Percentiles rank a stretch among this genome's conserved stretches.
Conservation (phyloP, 2,888 invertebrate species). For the Lordiphosa fenestrarum region DNA sequence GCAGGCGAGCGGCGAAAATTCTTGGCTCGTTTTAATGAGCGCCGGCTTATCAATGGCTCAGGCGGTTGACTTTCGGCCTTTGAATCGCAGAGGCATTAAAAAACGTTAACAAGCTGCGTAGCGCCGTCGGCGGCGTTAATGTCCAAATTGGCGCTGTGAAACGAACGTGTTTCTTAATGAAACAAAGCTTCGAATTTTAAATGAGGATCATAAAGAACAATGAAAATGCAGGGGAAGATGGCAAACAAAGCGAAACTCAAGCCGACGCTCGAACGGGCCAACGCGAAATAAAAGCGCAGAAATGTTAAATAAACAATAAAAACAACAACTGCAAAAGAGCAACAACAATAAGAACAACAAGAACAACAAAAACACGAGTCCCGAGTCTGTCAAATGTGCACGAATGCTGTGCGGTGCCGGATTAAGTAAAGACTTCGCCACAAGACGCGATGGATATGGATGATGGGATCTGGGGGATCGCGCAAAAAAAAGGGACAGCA, state of each 20-base stretch:
- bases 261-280: conserved; percentile 39
- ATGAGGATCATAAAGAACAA: conserved; percentile 78
- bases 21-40: conserved; percentile 29
- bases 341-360: too few relatives aligned
- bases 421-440: conserved; percentile 20
- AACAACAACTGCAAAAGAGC: conserved; percentile 38
- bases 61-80: not conserved
- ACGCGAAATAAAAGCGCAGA: conserved; percentile 54
- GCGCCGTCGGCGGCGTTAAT: conserved; percentile 73
- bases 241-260: conserved; percentile 49
- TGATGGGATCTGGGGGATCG: conserved; percentile 15
- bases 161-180: conserved; percentile 71
- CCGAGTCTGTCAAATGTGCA: conserved; percentile 55
- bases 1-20: conserved; percentile 9
- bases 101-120: conserved; percentile 72
- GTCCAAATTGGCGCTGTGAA: conserved; percentile 62
- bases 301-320: conserved; percentile 70
- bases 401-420: conserved; percentile 26
- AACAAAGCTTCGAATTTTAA: conserved; percentile 78
- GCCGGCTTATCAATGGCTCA: conserved; percentile 32
- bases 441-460: conserved; percentile 32
- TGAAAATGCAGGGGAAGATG: conserved; percentile 56
- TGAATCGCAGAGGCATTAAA: conserved; percentile 36
- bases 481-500: not conserved
- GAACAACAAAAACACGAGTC: not conserved